These are phyloP conservation scores for Piprites chloris DNA, from an alignment of 2,113 vertebrate genomes.

Conservation along the genomic window DNA sequence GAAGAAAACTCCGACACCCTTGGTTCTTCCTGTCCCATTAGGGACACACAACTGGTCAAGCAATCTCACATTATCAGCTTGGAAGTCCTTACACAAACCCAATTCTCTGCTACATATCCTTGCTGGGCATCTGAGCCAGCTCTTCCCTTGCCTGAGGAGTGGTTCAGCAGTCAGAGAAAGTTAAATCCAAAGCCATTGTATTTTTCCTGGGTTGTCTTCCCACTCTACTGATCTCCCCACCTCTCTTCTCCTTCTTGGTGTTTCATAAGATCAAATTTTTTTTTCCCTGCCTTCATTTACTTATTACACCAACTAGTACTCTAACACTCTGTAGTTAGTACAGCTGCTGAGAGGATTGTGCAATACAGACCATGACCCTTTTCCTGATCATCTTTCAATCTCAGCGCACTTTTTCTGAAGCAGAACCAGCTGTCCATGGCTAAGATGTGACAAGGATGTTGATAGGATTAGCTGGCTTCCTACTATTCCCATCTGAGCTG, in stretches of 20 bases:
- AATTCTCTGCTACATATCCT: neutral
- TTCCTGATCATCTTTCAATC: neutral
- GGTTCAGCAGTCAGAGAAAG: neutral
- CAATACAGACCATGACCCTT: neutral
- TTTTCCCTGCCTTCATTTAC: neutral
- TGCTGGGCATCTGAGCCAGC: neutral
- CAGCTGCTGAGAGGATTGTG: neutral
- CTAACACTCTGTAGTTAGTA: neutral
- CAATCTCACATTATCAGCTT: neutral
- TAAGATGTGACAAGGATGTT: neutral
- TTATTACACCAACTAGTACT: neutral
- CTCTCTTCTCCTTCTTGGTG: neutral
- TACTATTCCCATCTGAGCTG: neutral
- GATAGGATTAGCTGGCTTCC: neutral
- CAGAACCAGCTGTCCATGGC: neutral
- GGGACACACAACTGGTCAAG: neutral
- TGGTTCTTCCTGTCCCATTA: neutral
- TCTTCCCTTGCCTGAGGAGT: neutral
- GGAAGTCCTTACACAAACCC: neutral
- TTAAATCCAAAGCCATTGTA: neutral
- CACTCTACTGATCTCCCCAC: neutral
- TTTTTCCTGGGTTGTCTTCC: neutral
- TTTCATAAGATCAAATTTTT: neutral
- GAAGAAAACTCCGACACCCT: neutral
- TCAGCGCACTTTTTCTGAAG: neutral